phyloP scores from a whole-genome alignment of 53 echinoderm and acorn worm species.

The Luidia sarsii region DNA sequence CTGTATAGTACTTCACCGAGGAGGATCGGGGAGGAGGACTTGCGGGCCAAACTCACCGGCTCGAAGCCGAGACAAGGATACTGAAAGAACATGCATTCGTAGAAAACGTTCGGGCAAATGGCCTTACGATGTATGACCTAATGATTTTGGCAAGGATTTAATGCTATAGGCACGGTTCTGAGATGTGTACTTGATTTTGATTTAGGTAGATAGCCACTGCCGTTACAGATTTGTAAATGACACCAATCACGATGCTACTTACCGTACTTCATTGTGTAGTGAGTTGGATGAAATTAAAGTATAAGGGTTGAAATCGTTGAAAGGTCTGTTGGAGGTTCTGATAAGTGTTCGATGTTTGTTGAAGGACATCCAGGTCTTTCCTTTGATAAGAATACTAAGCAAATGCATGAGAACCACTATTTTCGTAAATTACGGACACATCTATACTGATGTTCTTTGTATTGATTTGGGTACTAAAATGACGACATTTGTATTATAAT shows the following conservation, averaged over 20 bases:
- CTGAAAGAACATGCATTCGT: no score
- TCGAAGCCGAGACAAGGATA: no score
- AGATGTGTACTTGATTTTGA: no score
- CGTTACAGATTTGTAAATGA: no score
- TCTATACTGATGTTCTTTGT: not conserved
- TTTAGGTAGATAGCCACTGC: no score
- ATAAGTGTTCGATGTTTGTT: not conserved
- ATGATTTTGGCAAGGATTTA: not conserved
- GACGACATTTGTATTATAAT: slow-evolving; percentile 6
- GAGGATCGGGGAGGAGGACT: no score
- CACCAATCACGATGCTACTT: no score
- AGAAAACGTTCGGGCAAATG: slow-evolving; percentile 4
- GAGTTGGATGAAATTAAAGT: not conserved
- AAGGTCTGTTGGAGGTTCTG: not conserved
- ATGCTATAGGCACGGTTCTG: no score
- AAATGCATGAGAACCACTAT: not conserved
- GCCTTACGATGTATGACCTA: slow-evolving; percentile 10
- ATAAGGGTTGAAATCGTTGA: not conserved
- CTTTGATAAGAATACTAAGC: no score
- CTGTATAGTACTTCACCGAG: no score
- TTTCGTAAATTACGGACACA: not conserved
- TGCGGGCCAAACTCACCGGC: no score
- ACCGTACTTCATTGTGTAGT: no score
- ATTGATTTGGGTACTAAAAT: slow-evolving; percentile 20
- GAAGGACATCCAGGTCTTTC: slow-evolving; percentile 35